Conservation (phyloP, 1,140 invertebrate genomes). For the Leptopilina clavipes region DNA sequence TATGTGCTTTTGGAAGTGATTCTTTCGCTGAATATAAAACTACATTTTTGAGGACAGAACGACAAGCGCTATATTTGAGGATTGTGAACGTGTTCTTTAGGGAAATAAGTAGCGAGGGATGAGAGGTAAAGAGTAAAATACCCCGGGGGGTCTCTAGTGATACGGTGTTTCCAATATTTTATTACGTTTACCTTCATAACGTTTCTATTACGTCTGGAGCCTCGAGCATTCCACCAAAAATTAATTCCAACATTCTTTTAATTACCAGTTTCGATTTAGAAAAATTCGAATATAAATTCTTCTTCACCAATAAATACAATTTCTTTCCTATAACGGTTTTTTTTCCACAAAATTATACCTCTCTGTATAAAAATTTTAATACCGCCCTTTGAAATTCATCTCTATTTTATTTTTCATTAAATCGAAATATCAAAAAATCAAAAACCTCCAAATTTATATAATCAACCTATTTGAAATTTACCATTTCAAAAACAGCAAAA, state of each 20-base stretch:
- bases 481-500: too few relatives aligned
- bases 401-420: too few relatives aligned
- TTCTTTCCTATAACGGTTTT: not conserved
- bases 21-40: not conserved
- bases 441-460: too few relatives aligned
- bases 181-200: slow-evolving; percentile 27
- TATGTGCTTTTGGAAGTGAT: not conserved
- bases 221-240: not conserved
- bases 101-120: slow-evolving; percentile 20
- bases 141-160: slow-evolving; percentile 8
- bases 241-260: slow-evolving; percentile 17
- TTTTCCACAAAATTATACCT: too few relatives aligned
- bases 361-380: too few relatives aligned
- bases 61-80: slow-evolving; percentile 18
- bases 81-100: slow-evolving; percentile 16
- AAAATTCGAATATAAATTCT: not conserved
- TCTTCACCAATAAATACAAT: not conserved
- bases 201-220: slow-evolving; percentile 4
- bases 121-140: not conserved
- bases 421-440: too few relatives aligned
- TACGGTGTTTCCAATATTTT: slow-evolving; percentile 28
- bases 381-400: too few relatives aligned
- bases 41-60: not conserved
- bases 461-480: too few relatives aligned
- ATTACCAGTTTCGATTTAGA: not conserved